A percentile compares a stretch with the other conserved stretches of the same genome.
These are phyloP conservation scores for Penaeus monodon DNA, from an alignment of 2,888 invertebrate species.

Conservation along the genomic window DNA sequence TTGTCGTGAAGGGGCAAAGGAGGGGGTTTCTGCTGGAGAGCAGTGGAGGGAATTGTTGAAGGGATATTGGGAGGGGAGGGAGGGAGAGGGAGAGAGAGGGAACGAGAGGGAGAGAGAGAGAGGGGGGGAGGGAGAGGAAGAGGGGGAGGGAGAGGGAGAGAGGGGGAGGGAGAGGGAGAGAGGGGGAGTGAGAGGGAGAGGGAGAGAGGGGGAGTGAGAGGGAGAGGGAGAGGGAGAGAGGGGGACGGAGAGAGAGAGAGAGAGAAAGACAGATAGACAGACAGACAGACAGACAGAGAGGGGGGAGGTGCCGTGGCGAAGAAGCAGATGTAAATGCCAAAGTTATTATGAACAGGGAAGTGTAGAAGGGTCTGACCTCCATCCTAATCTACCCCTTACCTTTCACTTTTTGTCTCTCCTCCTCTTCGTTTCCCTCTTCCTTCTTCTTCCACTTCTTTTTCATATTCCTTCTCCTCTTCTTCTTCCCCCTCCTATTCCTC, in stretches of 20 bases:
- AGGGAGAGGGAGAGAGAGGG: background rate
- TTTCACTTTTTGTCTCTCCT: background rate
- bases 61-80: no score
- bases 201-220: background rate
- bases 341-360: background rate
- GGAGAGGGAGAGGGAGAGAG: background rate
- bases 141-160: background rate
- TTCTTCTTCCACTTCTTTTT: background rate
- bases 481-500: background rate
- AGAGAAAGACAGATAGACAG: background rate
- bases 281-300: background rate
- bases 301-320: background rate
- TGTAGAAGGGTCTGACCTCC: background rate
- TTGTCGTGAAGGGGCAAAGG: no score
- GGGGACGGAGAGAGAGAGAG: background rate
- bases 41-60: no score
- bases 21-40: no score
- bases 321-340: background rate
- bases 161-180: no score
- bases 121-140: background rate
- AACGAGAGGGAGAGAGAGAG: background rate
- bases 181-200: background rate
- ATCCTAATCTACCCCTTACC: background rate
- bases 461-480: background rate
- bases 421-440: background rate